These are phyloP conservation scores for Hirundichthys speculiger DNA, from an alignment of 2,113 vertebrate genomes.

Conservation along the genomic window DNA sequence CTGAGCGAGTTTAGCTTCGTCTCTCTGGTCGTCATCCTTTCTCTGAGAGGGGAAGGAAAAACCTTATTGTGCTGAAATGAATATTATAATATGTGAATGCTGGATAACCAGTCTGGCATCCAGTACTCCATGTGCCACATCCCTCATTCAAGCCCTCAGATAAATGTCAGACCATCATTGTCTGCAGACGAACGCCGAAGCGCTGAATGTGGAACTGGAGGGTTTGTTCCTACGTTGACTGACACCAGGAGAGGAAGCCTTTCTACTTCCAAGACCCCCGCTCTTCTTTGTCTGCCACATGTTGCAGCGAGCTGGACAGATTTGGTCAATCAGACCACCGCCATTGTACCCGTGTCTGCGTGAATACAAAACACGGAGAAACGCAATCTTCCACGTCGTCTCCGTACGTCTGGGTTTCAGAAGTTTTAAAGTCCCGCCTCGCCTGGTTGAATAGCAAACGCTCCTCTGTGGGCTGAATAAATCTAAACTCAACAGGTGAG, in stretches of 20 bases:
- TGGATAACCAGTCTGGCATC: too few species aligned
- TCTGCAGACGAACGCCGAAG: slow-evolving; percentile 60
- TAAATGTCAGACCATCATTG: slow-evolving; percentile 72
- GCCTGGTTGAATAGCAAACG: slow-evolving; percentile 34
- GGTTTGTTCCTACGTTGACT: slow-evolving; percentile 67
- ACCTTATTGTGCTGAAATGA: too few species aligned
- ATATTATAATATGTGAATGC: too few species aligned
- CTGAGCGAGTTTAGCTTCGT: too few species aligned
- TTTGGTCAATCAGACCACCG: slow-evolving; percentile 63
- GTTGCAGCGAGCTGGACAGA: slow-evolving; percentile 65
- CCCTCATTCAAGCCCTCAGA: slow-evolving; percentile 68
- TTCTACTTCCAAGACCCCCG: slow-evolving; percentile 27
- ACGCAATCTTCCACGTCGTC: slow-evolving; percentile 42
- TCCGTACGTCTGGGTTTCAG: slow-evolving; percentile 20
- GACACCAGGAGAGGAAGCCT: slow-evolving; percentile 66
- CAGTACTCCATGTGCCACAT: slow-evolving; percentile 34
- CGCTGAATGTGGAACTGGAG: slow-evolving; percentile 41
- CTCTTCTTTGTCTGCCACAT: slow-evolving; percentile 53
- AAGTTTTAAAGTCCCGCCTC: too few species aligned
- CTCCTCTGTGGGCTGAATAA: too few species aligned
- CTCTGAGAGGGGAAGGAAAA: too few species aligned
- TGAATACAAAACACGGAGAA: slow-evolving; percentile 56
- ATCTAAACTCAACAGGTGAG: too few species aligned
- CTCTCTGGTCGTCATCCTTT: too few species aligned
- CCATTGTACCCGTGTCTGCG: slow-evolving; percentile 66